Evolutionary conservation across 2,113 vertebrate genomes (phyloP).

Genomic region (Guaruba guarouba): DNA sequence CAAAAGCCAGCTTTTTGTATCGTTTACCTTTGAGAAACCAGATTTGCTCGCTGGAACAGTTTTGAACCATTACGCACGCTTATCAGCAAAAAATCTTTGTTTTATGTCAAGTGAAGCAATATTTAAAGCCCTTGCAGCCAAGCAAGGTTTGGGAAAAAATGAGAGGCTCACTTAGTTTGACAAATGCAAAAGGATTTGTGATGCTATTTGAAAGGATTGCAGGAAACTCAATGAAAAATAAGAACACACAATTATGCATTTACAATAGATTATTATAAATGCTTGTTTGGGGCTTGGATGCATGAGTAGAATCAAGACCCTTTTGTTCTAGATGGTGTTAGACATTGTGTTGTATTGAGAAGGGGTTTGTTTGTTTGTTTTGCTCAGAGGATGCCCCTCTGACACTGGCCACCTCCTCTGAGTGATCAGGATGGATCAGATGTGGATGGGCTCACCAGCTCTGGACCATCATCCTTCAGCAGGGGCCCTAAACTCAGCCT

Average conservation of each 20-base stretch:
- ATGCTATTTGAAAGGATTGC: not conserved
- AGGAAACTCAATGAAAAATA: conserved; percentile 7
- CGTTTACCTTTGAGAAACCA: conserved; percentile 65
- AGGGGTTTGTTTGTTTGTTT: not conserved
- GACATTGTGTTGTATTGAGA: not conserved
- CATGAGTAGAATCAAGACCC: not conserved
- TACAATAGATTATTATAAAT: not conserved
- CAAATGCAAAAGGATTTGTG: conserved; percentile 3
- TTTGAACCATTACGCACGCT: conserved; percentile 51
- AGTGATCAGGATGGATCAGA: not conserved
- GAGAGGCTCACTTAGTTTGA: not conserved
- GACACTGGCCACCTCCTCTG: not conserved
- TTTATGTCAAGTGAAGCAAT: conserved; percentile 41
- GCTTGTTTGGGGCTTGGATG: not conserved
- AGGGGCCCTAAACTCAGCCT: not conserved
- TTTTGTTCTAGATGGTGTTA: not conserved
- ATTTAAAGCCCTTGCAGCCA: conserved; percentile 8
- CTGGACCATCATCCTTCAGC: not conserved
- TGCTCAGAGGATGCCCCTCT: not conserved
- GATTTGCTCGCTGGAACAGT: conserved; percentile 71
- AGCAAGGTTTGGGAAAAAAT: conserved; percentile 11
- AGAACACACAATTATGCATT: not conserved
- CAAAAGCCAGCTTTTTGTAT: conserved; percentile 68
- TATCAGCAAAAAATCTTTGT: conserved; percentile 36
- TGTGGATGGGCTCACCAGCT: not conserved